Percentiles rank a stretch among this genome's conserved stretches.
Conservation (phyloP, 1,140 invertebrate genomes). For the Pentalonia nigronervosa region DNA sequence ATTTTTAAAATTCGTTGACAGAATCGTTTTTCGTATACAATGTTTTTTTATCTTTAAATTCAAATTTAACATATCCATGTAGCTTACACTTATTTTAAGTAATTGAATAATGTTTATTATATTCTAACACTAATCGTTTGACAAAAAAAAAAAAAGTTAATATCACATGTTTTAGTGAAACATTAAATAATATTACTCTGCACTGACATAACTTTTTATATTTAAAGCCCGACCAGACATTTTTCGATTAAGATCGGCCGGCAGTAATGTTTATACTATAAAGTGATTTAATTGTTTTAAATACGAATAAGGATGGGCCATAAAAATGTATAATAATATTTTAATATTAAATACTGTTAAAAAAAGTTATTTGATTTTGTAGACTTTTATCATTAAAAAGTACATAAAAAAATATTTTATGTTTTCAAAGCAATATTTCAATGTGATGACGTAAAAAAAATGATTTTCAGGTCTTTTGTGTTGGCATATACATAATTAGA, state of each 20-base stretch:
- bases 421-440: not conserved
- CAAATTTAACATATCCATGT: too few relatives aligned
- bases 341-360: slow-evolving; percentile 4
- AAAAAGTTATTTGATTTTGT: not conserved
- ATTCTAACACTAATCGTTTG: too few relatives aligned
- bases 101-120: too few relatives aligned
- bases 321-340: not conserved
- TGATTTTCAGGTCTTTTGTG: not conserved
- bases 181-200: not conserved
- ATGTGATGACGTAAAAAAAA: not conserved
- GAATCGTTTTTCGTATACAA: too few relatives aligned
- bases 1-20: too few relatives aligned
- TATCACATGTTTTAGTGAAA: too few relatives aligned
- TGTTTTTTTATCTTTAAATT: too few relatives aligned
- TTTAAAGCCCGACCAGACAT: not conserved
- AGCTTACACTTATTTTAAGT: too few relatives aligned
- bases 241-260: not conserved
- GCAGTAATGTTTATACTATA: slow-evolving; percentile 10
- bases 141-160: too few relatives aligned
- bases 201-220: not conserved
- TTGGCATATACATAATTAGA: not conserved
- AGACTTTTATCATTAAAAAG: not conserved
- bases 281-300: slow-evolving; percentile 7
- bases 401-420: not conserved
- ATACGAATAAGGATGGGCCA: not conserved